Evolutionary conservation across 2,797 vertebrate species (phyloP), one percentile per base, ranked within the genome.

Genomic region (Corythornis leucogaster): DNA sequence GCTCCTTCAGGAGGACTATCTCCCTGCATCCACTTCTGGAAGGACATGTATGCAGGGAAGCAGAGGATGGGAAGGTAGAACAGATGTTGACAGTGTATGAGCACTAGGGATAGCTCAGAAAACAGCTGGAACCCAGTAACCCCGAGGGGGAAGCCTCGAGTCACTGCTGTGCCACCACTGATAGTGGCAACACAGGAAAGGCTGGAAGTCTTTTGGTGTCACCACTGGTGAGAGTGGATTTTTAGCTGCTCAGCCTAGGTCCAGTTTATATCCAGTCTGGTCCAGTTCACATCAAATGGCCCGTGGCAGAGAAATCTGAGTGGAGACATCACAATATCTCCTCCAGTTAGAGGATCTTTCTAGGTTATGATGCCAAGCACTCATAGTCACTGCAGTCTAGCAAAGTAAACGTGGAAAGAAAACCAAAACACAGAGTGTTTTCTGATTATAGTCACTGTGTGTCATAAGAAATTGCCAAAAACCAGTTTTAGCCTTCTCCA

Each of bases 111-210:
- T n/a, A 18, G 15, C 14, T 62, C 24, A 87, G 80, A 43, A 66
- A 67, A 19, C 0, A 48, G 21, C 18, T 55, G 26, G 43, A 78
- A 21, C 43, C 85, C 35, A 24, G 31, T 30, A 38, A 26, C 9
- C 57, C 25, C 50, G 31, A 33, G 0, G 0, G 2, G 7, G 33
- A 9, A 77, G 5, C 18, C 30, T 17, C 0, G 5, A 62, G 33
- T 15, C n/a, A 42, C 7, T 2, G 2, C 3, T 2, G 2, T 3
- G 3, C 12, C 38, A 70, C 11, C 28, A 25, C 22, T 15, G 55
- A 6, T 9, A 24, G 19, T 0, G 1, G 14, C 26, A 70, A 22
- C 70, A 42, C 8, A 51, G 59, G 43, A 55, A 50, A 0, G 4
- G 6, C 48, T 90, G 40, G 18, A 25, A 50, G 38, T 1, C 38